Base-by-base conservation (phyloP, 2,113 vertebrate genomes). In the Cromileptes altivelis region DNA sequence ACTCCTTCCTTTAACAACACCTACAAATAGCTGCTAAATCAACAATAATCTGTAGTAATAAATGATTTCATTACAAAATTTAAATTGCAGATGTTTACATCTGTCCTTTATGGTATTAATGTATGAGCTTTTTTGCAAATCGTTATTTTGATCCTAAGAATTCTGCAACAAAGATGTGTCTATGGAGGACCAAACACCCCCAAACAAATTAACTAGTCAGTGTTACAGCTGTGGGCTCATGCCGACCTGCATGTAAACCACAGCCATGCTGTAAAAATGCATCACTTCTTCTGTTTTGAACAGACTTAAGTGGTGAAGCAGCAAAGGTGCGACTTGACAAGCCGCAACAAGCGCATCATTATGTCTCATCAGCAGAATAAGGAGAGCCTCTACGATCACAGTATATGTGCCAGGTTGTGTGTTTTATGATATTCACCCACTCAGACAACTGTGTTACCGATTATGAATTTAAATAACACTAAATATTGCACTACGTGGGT, bases 291-390 rank as follows among this genome's bases (percentile, higher is more conserved):
- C 14, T 2, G 14, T 37, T 27, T 11, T 53, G 2, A 52, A 25
- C 21, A 33, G 21, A 65, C 9, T 13, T 40, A 13, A 73, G 5
- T 19, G 25, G 37, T 2, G 2, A 56, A 30, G 25, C 52, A 45
- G 73, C n/a, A 53, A 14, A 40, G 18, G 63, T 68, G 25, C 14
- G 1, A 77, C 60, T 62, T 25, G 1, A 47, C 58, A 23, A 70
- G 53, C 27, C n/a, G 0, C 27, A 71, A 74, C 74, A 74, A 55
- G 65, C 37, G 74, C 40, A 37, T 61, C 15, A 50, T 50, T 8
- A 2, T 70, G 50, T 18, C 40, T 30, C 19, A 71, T 70, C 53
- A 70, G 30, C 50, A 37, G 33, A 42, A 15, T n/a, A 70, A 19
- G 45, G 71, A 50, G 27, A 40, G 27, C 13, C n/a, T 12, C 18